A percentile compares a stretch with the other conserved stretches of the same genome.
Evolutionary conservation across 2,113 vertebrate species (phyloP).

Genomic region (Tetrax tetrax): DNA sequence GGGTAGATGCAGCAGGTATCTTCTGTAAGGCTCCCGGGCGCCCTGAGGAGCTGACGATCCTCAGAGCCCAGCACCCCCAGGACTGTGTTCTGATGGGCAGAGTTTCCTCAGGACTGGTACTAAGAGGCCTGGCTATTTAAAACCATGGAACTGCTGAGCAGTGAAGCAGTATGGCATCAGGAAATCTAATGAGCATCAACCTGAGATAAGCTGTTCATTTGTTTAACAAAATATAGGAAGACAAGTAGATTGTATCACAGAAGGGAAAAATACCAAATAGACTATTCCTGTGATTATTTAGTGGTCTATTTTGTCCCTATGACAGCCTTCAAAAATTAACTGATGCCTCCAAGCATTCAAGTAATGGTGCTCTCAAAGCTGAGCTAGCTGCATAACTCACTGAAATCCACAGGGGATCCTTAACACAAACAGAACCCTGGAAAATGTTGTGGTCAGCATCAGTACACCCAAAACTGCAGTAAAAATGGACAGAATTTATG

Average conservation of each 20-base stretch:
- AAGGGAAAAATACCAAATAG: background rate
- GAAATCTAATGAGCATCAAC: background rate
- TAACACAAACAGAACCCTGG: slow-evolving; percentile 27
- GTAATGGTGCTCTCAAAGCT: background rate
- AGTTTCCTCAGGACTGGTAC: background rate
- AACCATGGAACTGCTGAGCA: background rate
- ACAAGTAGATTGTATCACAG: background rate
- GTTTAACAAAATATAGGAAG: background rate
- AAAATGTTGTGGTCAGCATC: slow-evolving; percentile 47
- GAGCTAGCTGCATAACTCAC: background rate
- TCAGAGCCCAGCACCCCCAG: background rate
- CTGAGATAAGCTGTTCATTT: background rate
- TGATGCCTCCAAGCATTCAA: background rate
- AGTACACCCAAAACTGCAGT: background rate
- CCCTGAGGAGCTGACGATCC: background rate
- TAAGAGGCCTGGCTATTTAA: background rate
- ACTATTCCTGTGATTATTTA: slow-evolving; percentile 8
- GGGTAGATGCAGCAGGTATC: background rate
- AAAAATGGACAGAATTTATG: slow-evolving; percentile 58
- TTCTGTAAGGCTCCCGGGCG: background rate
- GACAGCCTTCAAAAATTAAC: slow-evolving; percentile 20
- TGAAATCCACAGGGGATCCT: background rate
- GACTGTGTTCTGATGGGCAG: fast-evolving
- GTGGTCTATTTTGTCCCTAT: background rate
- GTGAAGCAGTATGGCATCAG: background rate